These are phyloP conservation scores for Heliconius congener DNA, from an alignment of 1,140 invertebrate species.

Conservation along the genomic window DNA sequence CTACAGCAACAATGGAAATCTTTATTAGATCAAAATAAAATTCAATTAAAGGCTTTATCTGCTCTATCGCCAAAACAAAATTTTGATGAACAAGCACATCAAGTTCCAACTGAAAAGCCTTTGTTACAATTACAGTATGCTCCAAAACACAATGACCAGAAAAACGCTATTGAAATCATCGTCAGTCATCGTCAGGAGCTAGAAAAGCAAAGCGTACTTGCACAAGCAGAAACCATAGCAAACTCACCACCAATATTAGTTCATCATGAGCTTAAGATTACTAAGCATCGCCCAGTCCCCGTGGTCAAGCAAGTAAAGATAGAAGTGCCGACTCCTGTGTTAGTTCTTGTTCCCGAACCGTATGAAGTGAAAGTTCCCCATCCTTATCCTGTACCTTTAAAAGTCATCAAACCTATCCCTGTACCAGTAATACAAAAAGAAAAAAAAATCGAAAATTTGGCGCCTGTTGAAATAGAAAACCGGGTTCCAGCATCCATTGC, in stretches of 20 bases:
- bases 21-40: slow-evolving; percentile 38
- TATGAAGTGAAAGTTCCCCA: slow-evolving; percentile 52
- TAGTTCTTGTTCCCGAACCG: slow-evolving; percentile 46
- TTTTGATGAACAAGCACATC: slow-evolving; percentile 29
- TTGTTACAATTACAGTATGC: slow-evolving; percentile 45
- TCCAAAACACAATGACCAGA: slow-evolving; percentile 48
- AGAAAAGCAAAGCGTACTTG: slow-evolving; percentile 49
- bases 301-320: slow-evolving; percentile 49
- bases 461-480: slow-evolving; percentile 43
- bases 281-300: slow-evolving; percentile 42
- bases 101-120: slow-evolving; percentile 29
- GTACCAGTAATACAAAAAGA: slow-evolving; percentile 41
- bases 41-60: slow-evolving; percentile 39
- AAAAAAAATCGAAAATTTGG: slow-evolving; percentile 43
- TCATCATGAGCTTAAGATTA: slow-evolving; percentile 48
- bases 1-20: slow-evolving; percentile 43
- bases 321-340: slow-evolving; percentile 45
- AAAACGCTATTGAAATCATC: slow-evolving; percentile 44
- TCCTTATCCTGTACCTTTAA: slow-evolving; percentile 46
- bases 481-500: slow-evolving; percentile 30
- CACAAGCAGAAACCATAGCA: slow-evolving; percentile 47
- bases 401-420: slow-evolving; percentile 49
- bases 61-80: slow-evolving; percentile 29
- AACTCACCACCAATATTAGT: slow-evolving; percentile 44
- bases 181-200: slow-evolving; percentile 35